Percentiles rank a stretch among this genome's conserved stretches.
phyloP scores from a whole-genome alignment of 2,113 vertebrate species.

The Merops nubicus region DNA sequence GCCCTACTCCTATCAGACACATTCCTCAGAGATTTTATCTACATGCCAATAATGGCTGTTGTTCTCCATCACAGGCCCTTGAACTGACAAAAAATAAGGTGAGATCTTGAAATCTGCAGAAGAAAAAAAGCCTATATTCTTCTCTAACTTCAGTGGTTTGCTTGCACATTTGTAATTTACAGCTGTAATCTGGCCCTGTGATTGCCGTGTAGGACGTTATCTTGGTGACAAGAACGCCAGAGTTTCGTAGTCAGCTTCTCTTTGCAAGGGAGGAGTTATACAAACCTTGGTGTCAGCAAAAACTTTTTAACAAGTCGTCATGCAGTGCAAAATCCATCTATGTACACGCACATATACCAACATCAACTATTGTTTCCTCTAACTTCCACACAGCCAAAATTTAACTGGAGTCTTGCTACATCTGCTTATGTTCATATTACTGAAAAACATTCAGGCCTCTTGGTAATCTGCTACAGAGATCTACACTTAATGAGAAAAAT shows the following conservation, averaged over 20 bases:
- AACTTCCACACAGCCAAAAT: background rate
- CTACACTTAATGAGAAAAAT: background rate
- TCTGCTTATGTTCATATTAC: rapidly evolving
- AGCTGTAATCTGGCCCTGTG: background rate
- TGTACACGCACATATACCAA: rapidly evolving
- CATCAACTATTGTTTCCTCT: background rate
- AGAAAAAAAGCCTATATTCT: background rate
- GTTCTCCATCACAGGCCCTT: background rate
- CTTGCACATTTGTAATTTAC: rapidly evolving
- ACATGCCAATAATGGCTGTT: background rate
- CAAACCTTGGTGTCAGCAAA: background rate
- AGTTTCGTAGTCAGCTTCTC: background rate
- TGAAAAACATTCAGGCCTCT: background rate
- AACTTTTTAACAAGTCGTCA: background rate
- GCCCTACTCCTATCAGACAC: background rate
- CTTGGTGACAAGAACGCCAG: background rate
- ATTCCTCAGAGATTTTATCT: background rate
- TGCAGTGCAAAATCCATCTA: background rate
- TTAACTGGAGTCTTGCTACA: background rate
- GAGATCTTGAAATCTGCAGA: background rate
- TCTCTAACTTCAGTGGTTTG: background rate
- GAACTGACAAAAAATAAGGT: background rate
- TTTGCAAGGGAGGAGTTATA: background rate
- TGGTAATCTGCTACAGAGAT: background rate
- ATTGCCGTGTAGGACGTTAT: background rate